A percentile compares a stretch with the other conserved stretches of the same genome.
These are phyloP conservation scores for Saccostrea echinata DNA, from an alignment of 1,140 invertebrate genomes.

Conservation along the genomic window DNA sequence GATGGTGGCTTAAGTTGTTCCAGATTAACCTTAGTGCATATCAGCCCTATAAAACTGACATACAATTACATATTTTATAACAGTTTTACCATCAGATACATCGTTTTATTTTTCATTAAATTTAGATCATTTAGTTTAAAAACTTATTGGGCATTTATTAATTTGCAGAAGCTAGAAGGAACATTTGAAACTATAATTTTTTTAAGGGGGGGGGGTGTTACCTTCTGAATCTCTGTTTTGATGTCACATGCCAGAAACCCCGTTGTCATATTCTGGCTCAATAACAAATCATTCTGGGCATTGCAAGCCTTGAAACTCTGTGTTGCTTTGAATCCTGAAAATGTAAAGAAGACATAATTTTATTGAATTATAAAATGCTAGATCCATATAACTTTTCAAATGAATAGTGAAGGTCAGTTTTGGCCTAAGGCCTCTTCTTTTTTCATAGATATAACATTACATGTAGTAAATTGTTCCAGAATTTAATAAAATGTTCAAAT, in stretches of 20 bases:
- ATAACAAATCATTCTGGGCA: background rate
- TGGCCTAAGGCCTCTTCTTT: background rate
- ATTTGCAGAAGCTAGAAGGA: too few relatives aligned
- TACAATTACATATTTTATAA: too few relatives aligned
- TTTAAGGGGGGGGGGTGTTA: background rate
- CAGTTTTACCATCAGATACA: too few relatives aligned
- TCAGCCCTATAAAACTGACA: too few relatives aligned
- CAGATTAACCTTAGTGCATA: too few relatives aligned
- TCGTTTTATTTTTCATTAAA: too few relatives aligned
- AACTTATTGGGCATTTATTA: too few relatives aligned
- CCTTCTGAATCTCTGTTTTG: constrained; percentile 11
- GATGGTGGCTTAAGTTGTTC: too few relatives aligned
- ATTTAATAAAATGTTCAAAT: background rate
- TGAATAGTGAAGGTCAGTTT: background rate
- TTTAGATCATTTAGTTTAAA: too few relatives aligned
- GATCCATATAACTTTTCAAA: background rate
- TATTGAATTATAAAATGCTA: background rate
- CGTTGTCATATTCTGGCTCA: background rate
- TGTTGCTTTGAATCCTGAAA: constrained; percentile 59
- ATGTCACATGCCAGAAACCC: background rate
- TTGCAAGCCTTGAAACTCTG: constrained; percentile 51
- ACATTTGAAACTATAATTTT: too few relatives aligned
- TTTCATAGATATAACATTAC: too few relatives aligned
- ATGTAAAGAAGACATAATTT: background rate
- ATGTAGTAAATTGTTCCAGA: background rate